Base-by-base conservation (phyloP, 2,113 vertebrate genomes). In the Himantopus leucocephalus region DNA sequence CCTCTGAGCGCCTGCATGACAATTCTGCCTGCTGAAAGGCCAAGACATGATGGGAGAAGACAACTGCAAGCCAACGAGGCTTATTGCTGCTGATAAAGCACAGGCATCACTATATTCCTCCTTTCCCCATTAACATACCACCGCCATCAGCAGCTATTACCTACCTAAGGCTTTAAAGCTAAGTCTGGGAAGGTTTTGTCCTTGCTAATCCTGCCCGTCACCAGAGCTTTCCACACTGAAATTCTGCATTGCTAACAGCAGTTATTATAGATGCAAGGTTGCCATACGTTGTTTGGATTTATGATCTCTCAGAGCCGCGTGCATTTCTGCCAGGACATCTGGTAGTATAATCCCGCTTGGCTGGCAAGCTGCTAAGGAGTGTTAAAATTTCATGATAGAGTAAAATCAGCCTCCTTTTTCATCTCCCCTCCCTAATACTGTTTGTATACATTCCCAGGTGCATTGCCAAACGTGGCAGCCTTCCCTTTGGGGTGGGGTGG, bases 291-390 rank as follows among this genome's bases (percentile, higher is more conserved):
- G 94, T 93, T 93, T 85, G 87, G 74, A 95, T 97, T 95, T 95
- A 94, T 73, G 94, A 95, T 92, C 89, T 76, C 17, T 17, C 62
- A 66, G 53, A 94, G 78, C 70, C 0, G 1, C 2, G 3, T 2
- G 1, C 9, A 5, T 55, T 94, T 92, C 84, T 97, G 91, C 95
- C 91, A 91, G 87, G 94, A 96, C 96, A 97, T 97, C 91, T 96
- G 91, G 87, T 86, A 96, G 37, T 59, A 59, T 76, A 97, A 95
- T 85, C 77, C 80, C 0, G 2, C 58, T 79, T 91, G 70, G 80
- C 87, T 82, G 93, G 84, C 92, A 97, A 97, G 74, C 84, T 89
- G 80, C 77, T 96, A 60, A 81, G 26, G 39, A 70, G 80, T 8
- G 41, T 92, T 91, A 95, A 91, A 92, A 86, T 75, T 91, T 95